Evolutionary conservation across 1,140 invertebrate species (phyloP).

Genomic region (Physella acuta): DNA sequence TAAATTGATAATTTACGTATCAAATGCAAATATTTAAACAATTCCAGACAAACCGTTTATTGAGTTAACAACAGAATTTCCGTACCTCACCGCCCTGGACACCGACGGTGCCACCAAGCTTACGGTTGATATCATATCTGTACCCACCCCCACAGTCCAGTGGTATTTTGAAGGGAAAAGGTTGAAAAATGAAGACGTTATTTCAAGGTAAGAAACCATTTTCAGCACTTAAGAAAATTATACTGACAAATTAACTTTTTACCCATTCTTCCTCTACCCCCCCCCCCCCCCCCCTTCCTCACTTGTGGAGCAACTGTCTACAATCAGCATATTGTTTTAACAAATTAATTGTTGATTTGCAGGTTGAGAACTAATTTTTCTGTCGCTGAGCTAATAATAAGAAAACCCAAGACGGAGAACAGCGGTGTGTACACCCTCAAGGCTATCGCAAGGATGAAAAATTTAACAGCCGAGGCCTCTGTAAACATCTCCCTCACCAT

Average conservation of each 20-base stretch:
- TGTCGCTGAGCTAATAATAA: not conserved
- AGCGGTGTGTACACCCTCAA: not conserved
- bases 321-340: not conserved
- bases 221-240: not conserved
- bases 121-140: not conserved
- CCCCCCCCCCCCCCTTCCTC: not conserved
- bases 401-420: not conserved
- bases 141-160: not conserved
- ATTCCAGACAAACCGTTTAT: slow-evolving; percentile 7
- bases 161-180: slow-evolving; percentile 20
- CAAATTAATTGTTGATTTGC: not conserved
- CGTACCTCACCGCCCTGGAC: not conserved
- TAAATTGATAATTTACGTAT: not conserved
- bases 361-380: not conserved
- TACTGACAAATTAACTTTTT: not conserved
- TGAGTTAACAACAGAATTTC: not conserved
- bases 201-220: not conserved
- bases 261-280: not conserved
- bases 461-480: not conserved
- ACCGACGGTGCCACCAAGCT: not conserved
- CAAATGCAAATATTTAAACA: not conserved
- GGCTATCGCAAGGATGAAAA: not conserved
- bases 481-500: not conserved
- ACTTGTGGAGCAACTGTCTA: not conserved
- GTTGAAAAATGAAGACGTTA: not conserved